Percentiles rank a stretch among this genome's conserved stretches.
phyloP scores from a whole-genome alignment of 2,113 vertebrate genomes.

The Ophthalmolycus amberensis region DNA sequence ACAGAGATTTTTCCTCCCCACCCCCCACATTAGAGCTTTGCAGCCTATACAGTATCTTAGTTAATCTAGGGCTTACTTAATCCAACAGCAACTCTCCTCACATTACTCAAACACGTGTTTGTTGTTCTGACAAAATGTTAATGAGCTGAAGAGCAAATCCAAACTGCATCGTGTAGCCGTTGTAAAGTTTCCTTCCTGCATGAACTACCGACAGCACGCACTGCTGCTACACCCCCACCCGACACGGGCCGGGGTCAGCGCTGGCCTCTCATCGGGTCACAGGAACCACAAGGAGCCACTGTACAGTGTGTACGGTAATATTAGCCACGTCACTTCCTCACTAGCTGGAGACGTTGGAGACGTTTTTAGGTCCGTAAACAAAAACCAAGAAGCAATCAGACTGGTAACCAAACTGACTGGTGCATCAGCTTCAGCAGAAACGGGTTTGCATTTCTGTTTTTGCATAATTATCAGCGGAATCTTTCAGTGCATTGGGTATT shows the following conservation, averaged over 20 bases:
- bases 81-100: conserved; percentile 59
- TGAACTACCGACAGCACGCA: not conserved
- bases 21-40: conserved; percentile 57
- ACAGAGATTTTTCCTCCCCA: conserved; percentile 51
- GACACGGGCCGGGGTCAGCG: not conserved
- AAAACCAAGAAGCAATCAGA: no score
- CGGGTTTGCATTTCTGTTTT: no score
- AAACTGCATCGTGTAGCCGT: not conserved
- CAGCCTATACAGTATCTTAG: conserved; percentile 67
- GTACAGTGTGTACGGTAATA: no score
- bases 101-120: conserved; percentile 38
- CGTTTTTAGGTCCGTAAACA: no score
- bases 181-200: not conserved
- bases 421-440: no score
- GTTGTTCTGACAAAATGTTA: conserved; percentile 40
- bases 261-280: not conserved
- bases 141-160: conserved; percentile 17
- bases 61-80: conserved; percentile 72
- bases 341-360: no score
- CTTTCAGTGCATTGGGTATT: no score
- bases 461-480: no score
- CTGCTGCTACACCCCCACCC: not conserved
- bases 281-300: not conserved
- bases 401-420: no score
- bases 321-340: no score